These are phyloP conservation scores for Anguilla pacifica DNA, from an alignment of 2,797 vertebrate genomes.

Conservation along the genomic window DNA sequence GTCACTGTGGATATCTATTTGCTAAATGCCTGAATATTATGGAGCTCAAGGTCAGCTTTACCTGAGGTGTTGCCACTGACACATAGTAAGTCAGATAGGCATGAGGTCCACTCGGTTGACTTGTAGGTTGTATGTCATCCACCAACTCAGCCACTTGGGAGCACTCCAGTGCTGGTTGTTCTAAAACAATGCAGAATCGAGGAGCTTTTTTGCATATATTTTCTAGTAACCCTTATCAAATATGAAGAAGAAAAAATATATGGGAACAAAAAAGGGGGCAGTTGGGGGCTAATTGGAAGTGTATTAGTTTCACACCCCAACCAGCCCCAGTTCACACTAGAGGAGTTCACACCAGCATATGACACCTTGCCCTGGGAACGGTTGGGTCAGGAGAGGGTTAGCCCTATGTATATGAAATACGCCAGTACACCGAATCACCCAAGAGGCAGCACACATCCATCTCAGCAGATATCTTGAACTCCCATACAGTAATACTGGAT, in stretches of 20 bases:
- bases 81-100: no score
- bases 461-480: neutral
- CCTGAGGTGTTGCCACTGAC: no score
- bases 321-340: neutral
- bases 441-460: neutral
- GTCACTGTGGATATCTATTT: no score
- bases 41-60: no score
- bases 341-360: neutral
- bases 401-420: neutral
- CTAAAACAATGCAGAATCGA: neutral
- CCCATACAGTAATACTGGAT: neutral
- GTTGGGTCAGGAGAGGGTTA: neutral
- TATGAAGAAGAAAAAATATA: neutral
- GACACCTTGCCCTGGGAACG: neutral
- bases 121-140: no score
- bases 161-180: neutral
- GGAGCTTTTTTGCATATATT: conserved; percentile 2
- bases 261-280: neutral
- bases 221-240: neutral
- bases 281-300: neutral
- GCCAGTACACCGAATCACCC: neutral
- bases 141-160: neutral
- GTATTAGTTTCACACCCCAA: neutral
- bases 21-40: no score
- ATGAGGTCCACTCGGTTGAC: no score